Evolutionary conservation across 2,113 vertebrate species (phyloP), one percentile per base, ranked within the genome.

Genomic region (Monarcha castaneiventris): DNA sequence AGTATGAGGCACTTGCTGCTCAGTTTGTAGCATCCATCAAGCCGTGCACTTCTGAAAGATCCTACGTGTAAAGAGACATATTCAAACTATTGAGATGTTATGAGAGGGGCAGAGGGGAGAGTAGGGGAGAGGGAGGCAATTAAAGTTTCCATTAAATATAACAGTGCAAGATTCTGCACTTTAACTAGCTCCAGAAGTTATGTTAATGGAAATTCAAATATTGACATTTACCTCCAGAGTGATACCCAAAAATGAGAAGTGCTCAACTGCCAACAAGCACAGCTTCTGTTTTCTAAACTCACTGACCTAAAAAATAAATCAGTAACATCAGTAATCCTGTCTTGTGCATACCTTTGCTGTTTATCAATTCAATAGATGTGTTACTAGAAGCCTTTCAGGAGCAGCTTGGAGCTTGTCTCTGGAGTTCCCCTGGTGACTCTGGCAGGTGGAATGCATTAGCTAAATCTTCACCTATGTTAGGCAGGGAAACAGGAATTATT

Each of bases 391-490:
- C 49, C 71, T 72, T 39, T 22, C 6, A 71, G 69, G 63, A 68
- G 56, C 84, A 95, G 80, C 63, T 71, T 84, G 85, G 52, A 94
- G 75, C 41, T 84, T 75, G 67, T 44, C n/a, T 76, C 85, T 92
- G 96, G 97, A 97, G 81, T 94, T 98, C 94, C 96, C 97, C 96
- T 59, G 41, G 11, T 96, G 96, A 98, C 78, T 97, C 54, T 66
- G n/a, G 3, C 64, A 90, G 71, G 88, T 96, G 97, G 97, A 98
- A 98, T 98, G 97, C 52, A 76, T 97, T 95, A 96, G 54, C 85
- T 95, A 95, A 97, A 41, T 10, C 69, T 74, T 82, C 56, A 97
- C 97, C 93, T 66, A 22, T 86, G 81, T 49, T 49, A 84, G 90
- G 49, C 71, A 97, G 84, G 83, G 82, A 92, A 96, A 86, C 10